Base-by-base conservation (phyloP, 2,797 vertebrate species). In the Thaleichthys pacificus region DNA sequence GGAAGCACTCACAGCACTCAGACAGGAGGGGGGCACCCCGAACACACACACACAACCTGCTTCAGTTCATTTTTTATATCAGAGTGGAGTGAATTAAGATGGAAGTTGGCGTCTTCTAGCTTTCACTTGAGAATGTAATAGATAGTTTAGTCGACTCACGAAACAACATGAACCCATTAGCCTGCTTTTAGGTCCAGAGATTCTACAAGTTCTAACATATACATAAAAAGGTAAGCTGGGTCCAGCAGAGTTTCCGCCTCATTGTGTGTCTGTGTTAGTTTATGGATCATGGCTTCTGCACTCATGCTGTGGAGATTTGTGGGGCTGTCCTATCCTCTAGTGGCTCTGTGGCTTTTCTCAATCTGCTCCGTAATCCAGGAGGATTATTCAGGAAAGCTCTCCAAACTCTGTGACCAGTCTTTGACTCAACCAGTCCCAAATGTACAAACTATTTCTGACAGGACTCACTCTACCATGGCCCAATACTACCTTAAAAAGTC, bases 311-410 rank as follows among this genome's bases (percentile, higher is more conserved):
- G 56, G 81, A 87, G 87, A 88, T 90, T 89, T 87, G 74, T 58
- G 24, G 19, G 30, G 32, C 69, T 72, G 81, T 82, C 84, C 80
- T 82, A 75, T 80, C 56, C 81, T 79, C 77, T 77, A 77, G 77
- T 73, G 69, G 83, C 72, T 84, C 83, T 73, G 57, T 75, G 70
- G 85, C 68, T 89, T 86, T 87, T 76, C 82, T 86, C 87, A 90
- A 91, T 89, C 91, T 90, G 87, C 79, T 84, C 71, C 61, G 56
- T 91, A 90, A 91, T 91, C 90, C 86, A 83, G 51, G 26, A 28
- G 89, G 90, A 92, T 92, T 91, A 92, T 66, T 78, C 69, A 24
- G 24, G 61, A 88, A 91, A 86, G 76, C 86, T 77, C 82, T 75
- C 75, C 87, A 83, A 87, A 86, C 85, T 87, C 85, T 76, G 68